These are phyloP conservation scores for Diabrotica undecimpunctata DNA, from an alignment of 1,140 invertebrate species.

Conservation along the genomic window DNA sequence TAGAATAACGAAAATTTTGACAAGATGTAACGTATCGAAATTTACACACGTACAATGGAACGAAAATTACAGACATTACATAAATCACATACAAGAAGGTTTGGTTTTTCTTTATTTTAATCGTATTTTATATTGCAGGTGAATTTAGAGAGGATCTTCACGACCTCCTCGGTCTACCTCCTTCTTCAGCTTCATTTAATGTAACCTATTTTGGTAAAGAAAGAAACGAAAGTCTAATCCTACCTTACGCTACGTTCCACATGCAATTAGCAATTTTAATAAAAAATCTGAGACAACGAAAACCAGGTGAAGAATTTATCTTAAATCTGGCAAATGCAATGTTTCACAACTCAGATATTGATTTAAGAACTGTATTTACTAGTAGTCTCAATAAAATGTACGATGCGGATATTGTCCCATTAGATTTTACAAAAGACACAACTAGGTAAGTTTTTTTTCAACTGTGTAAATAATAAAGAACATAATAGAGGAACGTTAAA, in stretches of 20 bases:
- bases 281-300: conserved; percentile 19
- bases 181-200: conserved; percentile 41
- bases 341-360: conserved; percentile 51
- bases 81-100: too few relatives aligned
- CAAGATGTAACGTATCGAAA: too few relatives aligned
- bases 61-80: too few relatives aligned
- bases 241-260: conserved; percentile 27
- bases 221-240: conserved; percentile 21
- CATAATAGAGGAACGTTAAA: too few relatives aligned
- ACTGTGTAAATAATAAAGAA: too few relatives aligned
- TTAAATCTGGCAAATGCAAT: conserved; percentile 53
- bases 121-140: conserved; percentile 34
- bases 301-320: conserved; percentile 26
- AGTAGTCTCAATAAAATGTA: conserved; percentile 47
- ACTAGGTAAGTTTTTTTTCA: conserved; percentile 5
- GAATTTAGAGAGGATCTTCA: conserved; percentile 57
- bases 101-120: too few relatives aligned
- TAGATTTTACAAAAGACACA: conserved; percentile 52
- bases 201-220: conserved; percentile 32
- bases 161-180: conserved; percentile 53
- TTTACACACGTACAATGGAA: too few relatives aligned
- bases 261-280: conserved; percentile 30
- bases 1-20: too few relatives aligned
- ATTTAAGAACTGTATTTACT: conserved; percentile 48
- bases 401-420: conserved; percentile 37